Conservation (phyloP, 2,113 vertebrate genomes). For the Pao palembangensis region DNA sequence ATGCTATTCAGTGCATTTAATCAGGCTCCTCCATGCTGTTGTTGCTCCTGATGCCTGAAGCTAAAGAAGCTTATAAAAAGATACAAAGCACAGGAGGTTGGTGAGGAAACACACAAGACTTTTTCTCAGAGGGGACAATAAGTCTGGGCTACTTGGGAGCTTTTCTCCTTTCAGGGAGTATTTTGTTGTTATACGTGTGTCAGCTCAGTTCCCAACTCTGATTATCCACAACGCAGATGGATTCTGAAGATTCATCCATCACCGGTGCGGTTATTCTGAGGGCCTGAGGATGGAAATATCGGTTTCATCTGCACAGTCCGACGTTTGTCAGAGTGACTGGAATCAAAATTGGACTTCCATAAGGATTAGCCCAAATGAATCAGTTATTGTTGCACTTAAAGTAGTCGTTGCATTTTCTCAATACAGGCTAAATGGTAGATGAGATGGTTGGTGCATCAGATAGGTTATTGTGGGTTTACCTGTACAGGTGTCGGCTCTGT, state of each 20-base stretch:
- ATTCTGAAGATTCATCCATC: slow-evolving; percentile 1
- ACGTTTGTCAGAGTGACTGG: neutral
- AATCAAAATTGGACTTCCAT: neutral
- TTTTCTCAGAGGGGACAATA: slow-evolving; percentile 29
- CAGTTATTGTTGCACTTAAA: neutral
- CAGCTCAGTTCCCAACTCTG: slow-evolving; percentile 19
- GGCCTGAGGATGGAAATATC: neutral
- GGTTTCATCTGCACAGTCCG: too few relatives aligned
- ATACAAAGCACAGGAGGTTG: slow-evolving; percentile 32
- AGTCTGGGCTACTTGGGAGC: slow-evolving; percentile 8
- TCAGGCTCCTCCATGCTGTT: slow-evolving; percentile 21
- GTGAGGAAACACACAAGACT: slow-evolving; percentile 37
- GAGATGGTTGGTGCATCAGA: too few relatives aligned
- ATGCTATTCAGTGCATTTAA: slow-evolving; percentile 22
- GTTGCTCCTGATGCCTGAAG: slow-evolving; percentile 18
- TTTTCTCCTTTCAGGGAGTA: neutral
- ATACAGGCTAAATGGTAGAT: too few relatives aligned
- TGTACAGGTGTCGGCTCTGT: slow-evolving; percentile 79
- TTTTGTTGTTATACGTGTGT: slow-evolving; percentile 39
- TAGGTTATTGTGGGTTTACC: slow-evolving; percentile 52
- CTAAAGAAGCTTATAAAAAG: slow-evolving; percentile 41
- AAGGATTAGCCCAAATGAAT: neutral
- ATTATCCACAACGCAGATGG: too few relatives aligned
- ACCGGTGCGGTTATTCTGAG: neutral
- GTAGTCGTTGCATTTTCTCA: too few relatives aligned